These are phyloP conservation scores for Montipora cactus DNA, from an alignment of 64 coral and sea anemone genomes.

Conservation along the genomic window DNA sequence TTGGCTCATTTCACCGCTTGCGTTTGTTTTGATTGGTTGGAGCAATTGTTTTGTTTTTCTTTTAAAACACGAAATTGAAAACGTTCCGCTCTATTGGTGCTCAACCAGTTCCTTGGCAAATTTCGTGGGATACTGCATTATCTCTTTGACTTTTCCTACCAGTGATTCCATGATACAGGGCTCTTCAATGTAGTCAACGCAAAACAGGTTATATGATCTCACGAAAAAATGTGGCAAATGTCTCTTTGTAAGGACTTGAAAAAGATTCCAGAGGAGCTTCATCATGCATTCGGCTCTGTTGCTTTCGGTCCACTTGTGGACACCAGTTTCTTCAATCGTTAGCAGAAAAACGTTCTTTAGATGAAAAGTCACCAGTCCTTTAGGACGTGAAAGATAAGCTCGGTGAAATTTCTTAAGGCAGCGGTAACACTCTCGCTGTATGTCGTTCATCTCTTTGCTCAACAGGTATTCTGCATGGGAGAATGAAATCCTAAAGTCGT, in stretches of 20 bases:
- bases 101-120: neutral
- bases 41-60: too few species aligned
- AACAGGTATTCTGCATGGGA: constrained; percentile 69
- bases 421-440: constrained; percentile 67
- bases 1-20: too few species aligned
- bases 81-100: too few species aligned
- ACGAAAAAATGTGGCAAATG: constrained; percentile 65
- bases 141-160: constrained; percentile 38
- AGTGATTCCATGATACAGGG: constrained; percentile 28
- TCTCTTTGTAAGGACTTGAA: neutral
- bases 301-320: constrained; percentile 52
- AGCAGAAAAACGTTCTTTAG: constrained; percentile 65
- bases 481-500: constrained; percentile 67
- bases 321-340: constrained; percentile 58
- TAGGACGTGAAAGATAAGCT: neutral
- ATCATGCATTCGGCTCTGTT: constrained; percentile 60
- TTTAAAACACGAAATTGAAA: too few species aligned
- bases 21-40: too few species aligned
- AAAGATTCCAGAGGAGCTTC: constrained; percentile 6
- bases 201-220: constrained; percentile 55
- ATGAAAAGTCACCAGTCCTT: constrained; percentile 56
- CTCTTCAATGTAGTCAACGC: constrained; percentile 37
- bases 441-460: constrained; percentile 59
- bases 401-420: constrained; percentile 63
- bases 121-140: constrained; percentile 50